Percentiles rank a stretch among this genome's conserved stretches.
phyloP scores from a whole-genome alignment of 2,888 invertebrate genomes.

The Clanis bilineata region DNA sequence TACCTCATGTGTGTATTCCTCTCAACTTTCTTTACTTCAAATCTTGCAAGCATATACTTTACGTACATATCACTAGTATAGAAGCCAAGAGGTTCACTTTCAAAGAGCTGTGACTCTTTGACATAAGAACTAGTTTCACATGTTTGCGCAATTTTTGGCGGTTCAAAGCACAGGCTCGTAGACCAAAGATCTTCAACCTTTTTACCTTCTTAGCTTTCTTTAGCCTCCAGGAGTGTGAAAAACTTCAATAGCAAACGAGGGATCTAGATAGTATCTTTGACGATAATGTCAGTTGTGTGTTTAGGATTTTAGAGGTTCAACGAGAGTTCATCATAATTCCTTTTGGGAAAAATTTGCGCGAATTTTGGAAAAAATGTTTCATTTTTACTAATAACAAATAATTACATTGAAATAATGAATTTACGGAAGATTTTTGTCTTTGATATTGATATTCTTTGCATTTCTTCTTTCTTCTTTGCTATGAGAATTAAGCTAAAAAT shows the following conservation, averaged over 20 bases:
- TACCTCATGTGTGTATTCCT: too few species aligned
- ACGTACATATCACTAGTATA: background rate
- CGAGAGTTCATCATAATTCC: too few species aligned
- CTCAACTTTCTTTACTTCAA: too few species aligned
- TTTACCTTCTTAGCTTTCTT: background rate
- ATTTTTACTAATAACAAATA: too few species aligned
- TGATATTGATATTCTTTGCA: too few species aligned
- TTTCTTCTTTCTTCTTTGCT: too few species aligned
- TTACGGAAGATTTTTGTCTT: too few species aligned
- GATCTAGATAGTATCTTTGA: background rate
- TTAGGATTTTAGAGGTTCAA: background rate
- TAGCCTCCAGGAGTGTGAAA: background rate
- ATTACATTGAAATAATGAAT: too few species aligned
- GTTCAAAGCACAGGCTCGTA: background rate
- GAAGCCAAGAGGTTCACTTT: background rate
- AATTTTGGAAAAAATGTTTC: too few species aligned
- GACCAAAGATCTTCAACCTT: conserved; percentile 7
- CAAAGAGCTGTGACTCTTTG: conserved; percentile 10
- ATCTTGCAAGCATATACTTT: background rate
- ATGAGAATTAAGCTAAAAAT: too few species aligned
- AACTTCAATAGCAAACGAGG: background rate
- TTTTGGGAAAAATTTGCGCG: too few species aligned
- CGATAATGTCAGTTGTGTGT: background rate
- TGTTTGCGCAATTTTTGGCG: conserved; percentile 11
- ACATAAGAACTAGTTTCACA: conserved; percentile 13